Percentiles rank a stretch among this genome's conserved stretches.
Conservation (phyloP, 2,113 vertebrate genomes). For the Sylvietta virens region DNA sequence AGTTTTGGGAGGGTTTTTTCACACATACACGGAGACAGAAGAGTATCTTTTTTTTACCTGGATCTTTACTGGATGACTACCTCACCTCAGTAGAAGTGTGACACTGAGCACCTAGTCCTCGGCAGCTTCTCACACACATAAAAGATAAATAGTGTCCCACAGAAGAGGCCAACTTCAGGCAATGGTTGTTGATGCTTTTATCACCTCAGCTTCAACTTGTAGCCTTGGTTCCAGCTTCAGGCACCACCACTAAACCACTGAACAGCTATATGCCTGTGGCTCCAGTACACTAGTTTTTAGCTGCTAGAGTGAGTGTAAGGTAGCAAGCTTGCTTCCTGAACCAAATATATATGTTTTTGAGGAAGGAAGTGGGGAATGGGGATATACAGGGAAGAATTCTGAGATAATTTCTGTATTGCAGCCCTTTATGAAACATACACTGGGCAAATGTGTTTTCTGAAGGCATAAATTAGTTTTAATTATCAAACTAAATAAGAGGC, state of each 20-base stretch:
- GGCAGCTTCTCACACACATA: neutral
- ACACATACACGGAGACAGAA: neutral
- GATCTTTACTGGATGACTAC: neutral
- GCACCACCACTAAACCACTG: neutral
- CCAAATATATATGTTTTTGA: neutral
- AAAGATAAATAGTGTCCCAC: neutral
- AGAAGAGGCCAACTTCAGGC: neutral
- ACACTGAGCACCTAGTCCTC: neutral
- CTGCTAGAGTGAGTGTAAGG: neutral
- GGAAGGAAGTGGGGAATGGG: fast-evolving
- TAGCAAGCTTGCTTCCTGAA: neutral
- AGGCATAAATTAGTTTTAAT: neutral
- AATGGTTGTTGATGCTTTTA: neutral
- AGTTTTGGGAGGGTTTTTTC: neutral
- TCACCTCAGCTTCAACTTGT: neutral
- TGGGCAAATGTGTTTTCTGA: neutral
- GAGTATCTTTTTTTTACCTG: neutral
- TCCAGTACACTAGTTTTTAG: neutral
- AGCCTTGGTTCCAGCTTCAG: neutral
- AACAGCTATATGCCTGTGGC: too few relatives aligned
- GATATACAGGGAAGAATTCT: neutral
- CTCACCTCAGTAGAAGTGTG: neutral
- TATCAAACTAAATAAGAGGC: neutral
- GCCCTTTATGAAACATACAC: neutral
- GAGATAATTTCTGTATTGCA: neutral